Percentiles rank a stretch among this genome's conserved stretches.
These are phyloP conservation scores for Montipora cactus DNA, from an alignment of 64 coral and sea anemone species.

Conservation along the genomic window DNA sequence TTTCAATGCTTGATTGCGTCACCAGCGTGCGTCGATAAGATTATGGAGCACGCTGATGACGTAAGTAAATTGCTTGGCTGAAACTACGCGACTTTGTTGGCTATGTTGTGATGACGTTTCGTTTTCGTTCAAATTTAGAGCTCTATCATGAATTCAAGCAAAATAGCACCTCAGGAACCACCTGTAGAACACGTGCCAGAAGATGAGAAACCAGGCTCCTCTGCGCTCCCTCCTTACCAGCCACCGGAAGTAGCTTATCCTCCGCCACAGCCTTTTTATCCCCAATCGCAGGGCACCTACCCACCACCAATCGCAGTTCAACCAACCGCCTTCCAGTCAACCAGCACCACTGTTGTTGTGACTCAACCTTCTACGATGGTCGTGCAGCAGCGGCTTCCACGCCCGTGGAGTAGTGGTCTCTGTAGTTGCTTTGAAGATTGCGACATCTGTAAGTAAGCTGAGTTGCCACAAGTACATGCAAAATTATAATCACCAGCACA, in stretches of 20 bases:
- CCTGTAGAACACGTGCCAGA: not conserved
- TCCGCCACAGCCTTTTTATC: not conserved
- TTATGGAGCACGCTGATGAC: no score
- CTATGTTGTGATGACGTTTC: no score
- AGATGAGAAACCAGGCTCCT: not conserved
- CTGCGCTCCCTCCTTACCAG: not conserved
- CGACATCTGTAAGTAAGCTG: conserved; percentile 7
- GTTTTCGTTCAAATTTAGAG: no score
- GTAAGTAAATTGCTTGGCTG: no score
- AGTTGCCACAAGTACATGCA: no score
- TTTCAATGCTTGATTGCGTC: no score
- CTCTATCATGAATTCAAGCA: no score
- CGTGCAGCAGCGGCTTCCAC: not conserved
- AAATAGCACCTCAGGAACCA: no score
- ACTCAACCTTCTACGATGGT: not conserved
- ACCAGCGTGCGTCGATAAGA: no score
- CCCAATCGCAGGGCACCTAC: not conserved
- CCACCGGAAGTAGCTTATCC: not conserved
- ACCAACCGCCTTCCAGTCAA: not conserved
- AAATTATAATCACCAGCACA: no score
- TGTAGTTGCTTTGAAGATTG: conserved; percentile 25
- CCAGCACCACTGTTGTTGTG: conserved; percentile 3
- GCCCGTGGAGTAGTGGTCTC: conserved; percentile 3
- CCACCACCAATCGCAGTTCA: not conserved
- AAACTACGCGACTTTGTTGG: no score